Base-by-base conservation (phyloP, 1,140 invertebrate genomes). In the Doryteuthis pealeii region DNA sequence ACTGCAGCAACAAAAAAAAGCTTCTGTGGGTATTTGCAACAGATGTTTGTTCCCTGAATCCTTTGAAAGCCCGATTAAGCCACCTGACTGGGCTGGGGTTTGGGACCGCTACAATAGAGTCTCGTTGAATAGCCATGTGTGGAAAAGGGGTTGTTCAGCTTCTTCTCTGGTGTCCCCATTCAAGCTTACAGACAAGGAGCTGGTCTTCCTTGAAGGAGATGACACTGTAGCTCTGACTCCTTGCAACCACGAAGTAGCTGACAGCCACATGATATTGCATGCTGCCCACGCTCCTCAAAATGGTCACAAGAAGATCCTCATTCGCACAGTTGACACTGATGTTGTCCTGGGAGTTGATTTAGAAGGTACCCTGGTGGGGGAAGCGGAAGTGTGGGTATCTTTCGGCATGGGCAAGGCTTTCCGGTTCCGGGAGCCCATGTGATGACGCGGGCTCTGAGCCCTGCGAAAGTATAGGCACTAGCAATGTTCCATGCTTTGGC, bases 171-270 rank as follows among this genome's bases (percentile, higher is more conserved):
- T n/a, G n/a, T n/a, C n/a, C n/a, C n/a, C n/a, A n/a, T n/a, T n/a
- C n/a, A n/a, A n/a, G n/a, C n/a, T n/a, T n/a, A n/a, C n/a, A n/a
- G n/a, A n/a, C n/a, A n/a, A n/a, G n/a, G n/a, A n/a, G n/a, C n/a
- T n/a, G n/a, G n/a, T n/a, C n/a, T n/a, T n/a, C n/a, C n/a, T n/a
- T n/a, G n/a, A n/a, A n/a, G n/a, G n/a, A n/a, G n/a, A n/a, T n/a
- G n/a, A n/a, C n/a, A n/a, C n/a, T n/a, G n/a, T n/a, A n/a, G n/a
- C 35, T 3, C 35, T 40, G 3, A 10, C 69, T 32, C 73, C 81
- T n/a, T 80, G 78, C 69, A 77, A 72, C 49, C 81, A 83, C 45
- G 78, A 83, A 73, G 81, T 84, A 72, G 82, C 82, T 12, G 82
- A 84, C 66, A 76, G 75, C 10, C 58, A 74, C 31, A 72, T 84